phyloP scores from a whole-genome alignment of 1,140 invertebrate species.

The Megalonaias nervosa region DNA sequence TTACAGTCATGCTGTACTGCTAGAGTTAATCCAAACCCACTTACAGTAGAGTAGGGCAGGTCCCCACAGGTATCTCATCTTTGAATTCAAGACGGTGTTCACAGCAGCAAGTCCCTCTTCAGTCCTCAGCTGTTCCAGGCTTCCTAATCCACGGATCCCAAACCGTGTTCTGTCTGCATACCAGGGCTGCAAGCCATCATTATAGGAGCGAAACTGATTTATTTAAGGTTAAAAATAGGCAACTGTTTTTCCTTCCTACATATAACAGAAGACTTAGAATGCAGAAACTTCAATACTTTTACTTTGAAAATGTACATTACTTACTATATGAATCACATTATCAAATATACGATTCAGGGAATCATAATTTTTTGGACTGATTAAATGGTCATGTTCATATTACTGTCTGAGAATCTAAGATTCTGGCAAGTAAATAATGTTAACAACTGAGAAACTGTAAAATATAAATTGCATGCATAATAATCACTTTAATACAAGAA shows the following conservation, averaged over 20 bases:
- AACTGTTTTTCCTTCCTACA: neutral
- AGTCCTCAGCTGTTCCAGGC: conserved; percentile 55
- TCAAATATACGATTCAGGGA: too few relatives aligned
- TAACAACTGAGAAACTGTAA: too few relatives aligned
- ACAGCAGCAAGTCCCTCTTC: conserved; percentile 69
- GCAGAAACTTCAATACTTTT: neutral
- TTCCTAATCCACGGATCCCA: conserved; percentile 53
- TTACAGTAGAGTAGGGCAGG: conserved; percentile 68
- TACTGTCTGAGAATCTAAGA: too few relatives aligned
- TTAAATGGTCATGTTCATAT: too few relatives aligned
- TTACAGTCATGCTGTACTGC: neutral
- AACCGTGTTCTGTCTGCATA: conserved; percentile 65
- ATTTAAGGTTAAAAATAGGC: neutral
- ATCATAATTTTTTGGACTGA: too few relatives aligned
- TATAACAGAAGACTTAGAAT: neutral
- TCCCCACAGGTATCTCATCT: conserved; percentile 60
- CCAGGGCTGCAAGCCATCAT: conserved; percentile 71
- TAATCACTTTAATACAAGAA: too few relatives aligned
- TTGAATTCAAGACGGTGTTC: conserved; percentile 65
- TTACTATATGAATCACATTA: too few relatives aligned
- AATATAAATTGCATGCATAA: too few relatives aligned
- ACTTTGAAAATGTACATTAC: too few relatives aligned
- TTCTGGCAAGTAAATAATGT: too few relatives aligned
- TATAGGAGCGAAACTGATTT: conserved; percentile 63
- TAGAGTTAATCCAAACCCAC: conserved; percentile 22